phyloP scores from a whole-genome alignment of 2,113 vertebrate species.

The Talpa occidentalis region DNA sequence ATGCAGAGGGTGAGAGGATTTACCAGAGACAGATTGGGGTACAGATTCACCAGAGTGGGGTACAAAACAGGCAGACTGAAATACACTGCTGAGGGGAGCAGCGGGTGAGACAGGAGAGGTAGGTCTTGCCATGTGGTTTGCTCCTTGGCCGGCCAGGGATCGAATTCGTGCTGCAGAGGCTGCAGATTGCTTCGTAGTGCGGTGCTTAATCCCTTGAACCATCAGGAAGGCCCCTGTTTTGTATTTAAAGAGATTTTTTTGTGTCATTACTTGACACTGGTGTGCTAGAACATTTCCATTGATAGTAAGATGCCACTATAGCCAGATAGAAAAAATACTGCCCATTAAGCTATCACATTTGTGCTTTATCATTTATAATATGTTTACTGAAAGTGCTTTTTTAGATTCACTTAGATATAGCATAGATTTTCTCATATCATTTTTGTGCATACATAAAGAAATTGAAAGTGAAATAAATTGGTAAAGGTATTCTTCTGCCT shows the following conservation, averaged over 20 bases:
- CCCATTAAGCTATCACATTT: neutral
- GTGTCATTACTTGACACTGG: conserved; percentile 14
- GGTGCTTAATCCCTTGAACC: too few species aligned
- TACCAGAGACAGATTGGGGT: too few species aligned
- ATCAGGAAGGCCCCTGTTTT: too few species aligned
- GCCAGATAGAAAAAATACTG: neutral
- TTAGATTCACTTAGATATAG: conserved; percentile 33
- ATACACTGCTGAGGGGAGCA: too few species aligned
- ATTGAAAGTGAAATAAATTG: conserved; percentile 1
- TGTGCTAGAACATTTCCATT: neutral
- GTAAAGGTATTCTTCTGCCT: neutral
- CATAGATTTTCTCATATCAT: neutral
- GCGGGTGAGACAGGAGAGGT: too few species aligned
- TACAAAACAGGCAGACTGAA: too few species aligned
- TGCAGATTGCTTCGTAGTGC: too few species aligned
- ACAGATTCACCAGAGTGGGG: too few species aligned
- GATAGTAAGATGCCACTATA: neutral
- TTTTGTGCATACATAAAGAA: neutral
- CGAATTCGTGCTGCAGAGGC: too few species aligned
- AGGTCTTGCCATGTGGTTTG: too few species aligned
- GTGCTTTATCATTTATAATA: neutral
- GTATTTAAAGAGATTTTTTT: conserved; percentile 25
- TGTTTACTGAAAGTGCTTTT: neutral
- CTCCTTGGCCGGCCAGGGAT: too few species aligned
- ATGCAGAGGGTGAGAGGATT: too few species aligned